These are phyloP conservation scores for Polyploca ridens DNA, from an alignment of 2,888 invertebrate species.

Conservation along the genomic window DNA sequence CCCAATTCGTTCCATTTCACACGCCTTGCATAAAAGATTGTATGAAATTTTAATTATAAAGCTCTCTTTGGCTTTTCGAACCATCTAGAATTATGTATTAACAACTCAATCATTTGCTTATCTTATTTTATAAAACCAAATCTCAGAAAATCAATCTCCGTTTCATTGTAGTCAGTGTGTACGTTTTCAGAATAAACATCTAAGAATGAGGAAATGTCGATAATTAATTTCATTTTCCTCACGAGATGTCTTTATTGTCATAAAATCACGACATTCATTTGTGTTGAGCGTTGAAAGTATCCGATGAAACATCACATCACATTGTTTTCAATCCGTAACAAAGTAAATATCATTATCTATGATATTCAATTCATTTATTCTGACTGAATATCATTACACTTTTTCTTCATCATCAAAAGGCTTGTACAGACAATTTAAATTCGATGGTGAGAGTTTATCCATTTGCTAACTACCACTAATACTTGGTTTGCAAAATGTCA, in stretches of 20 bases:
- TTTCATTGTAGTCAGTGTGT: neutral
- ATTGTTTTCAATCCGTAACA: neutral
- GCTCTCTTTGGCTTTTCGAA: constrained; percentile 29
- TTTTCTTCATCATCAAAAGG: neutral
- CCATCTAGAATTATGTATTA: constrained; percentile 16
- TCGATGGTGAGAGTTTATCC: neutral
- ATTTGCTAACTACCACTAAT: neutral
- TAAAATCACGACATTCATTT: constrained; percentile 6
- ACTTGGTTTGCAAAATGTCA: no score
- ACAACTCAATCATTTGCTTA: neutral
- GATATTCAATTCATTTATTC: neutral
- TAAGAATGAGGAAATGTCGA: neutral
- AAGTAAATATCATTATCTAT: neutral
- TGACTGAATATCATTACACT: neutral
- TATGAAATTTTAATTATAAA: constrained; percentile 57
- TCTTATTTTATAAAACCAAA: neutral
- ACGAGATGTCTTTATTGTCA: neutral
- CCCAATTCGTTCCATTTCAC: constrained; percentile 63
- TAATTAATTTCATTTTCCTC: neutral
- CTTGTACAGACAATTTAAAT: neutral
- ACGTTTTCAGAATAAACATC: neutral
- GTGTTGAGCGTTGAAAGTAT: neutral
- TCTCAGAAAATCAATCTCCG: neutral
- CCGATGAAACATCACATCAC: neutral
- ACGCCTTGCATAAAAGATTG: constrained; percentile 48